Conservation (phyloP, 2,797 vertebrate genomes). For the Melanogrammus aeglefinus region DNA sequence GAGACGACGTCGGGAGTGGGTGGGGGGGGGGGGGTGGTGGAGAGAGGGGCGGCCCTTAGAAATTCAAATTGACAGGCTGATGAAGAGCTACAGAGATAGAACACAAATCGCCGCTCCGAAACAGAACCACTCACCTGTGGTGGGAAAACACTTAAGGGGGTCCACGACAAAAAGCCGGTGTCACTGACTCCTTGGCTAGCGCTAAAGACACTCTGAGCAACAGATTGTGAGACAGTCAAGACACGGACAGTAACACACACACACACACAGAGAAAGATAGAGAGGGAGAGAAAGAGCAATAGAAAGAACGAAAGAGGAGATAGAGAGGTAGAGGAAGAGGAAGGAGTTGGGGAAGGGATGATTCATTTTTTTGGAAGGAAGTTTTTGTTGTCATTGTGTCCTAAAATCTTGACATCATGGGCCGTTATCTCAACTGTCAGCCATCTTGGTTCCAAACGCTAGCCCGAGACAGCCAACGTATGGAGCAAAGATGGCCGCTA, state of each 20-base stretch:
- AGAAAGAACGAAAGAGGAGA: background rate
- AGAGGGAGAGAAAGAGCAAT: background rate
- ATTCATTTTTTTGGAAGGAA: slow-evolving; percentile 70
- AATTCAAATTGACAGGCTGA: slow-evolving; percentile 38
- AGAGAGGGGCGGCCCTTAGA: slow-evolving; percentile 15
- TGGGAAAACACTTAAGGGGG: slow-evolving; percentile 87
- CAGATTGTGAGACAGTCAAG: slow-evolving; percentile 91
- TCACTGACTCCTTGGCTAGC: slow-evolving; percentile 98
- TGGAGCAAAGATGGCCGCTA: background rate
- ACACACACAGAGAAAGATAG: slow-evolving; percentile 18
- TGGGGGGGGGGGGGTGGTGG: slow-evolving; percentile 47
- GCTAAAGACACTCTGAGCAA: slow-evolving; percentile 98
- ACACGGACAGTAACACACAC: slow-evolving; percentile 74
- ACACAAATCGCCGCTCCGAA: slow-evolving; percentile 67
- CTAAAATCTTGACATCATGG: too few species aligned
- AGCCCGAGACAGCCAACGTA: background rate
- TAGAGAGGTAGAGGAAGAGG: background rate
- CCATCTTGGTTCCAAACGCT: background rate
- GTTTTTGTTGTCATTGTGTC: slow-evolving; percentile 19
- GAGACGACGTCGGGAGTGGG: slow-evolving; percentile 48
- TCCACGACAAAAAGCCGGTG: slow-evolving; percentile 96
- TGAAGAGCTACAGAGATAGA: slow-evolving; percentile 45
- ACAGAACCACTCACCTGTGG: slow-evolving; percentile 87
- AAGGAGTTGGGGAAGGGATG: slow-evolving; percentile 25
- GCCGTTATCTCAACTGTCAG: background rate